phyloP scores from a whole-genome alignment of 1,140 invertebrate genomes.

The Globodera ellingtonae region DNA sequence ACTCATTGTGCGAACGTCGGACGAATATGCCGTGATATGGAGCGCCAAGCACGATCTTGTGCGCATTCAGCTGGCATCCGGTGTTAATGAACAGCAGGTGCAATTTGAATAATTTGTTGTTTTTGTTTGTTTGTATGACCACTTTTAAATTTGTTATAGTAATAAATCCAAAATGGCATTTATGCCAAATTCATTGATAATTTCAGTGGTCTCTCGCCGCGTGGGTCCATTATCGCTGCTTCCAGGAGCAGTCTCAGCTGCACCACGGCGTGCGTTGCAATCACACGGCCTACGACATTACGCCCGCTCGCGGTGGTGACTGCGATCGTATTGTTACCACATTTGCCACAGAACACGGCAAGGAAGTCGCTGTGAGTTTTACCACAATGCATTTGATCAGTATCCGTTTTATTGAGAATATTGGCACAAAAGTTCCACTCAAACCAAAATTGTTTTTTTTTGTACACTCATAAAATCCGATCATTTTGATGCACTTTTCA shows the following conservation, averaged over 20 bases:
- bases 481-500: background rate
- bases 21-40: constrained; percentile 20
- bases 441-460: too few species aligned
- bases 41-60: constrained; percentile 12
- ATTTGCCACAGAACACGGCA: background rate
- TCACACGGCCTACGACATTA: constrained; percentile 18
- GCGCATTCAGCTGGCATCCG: constrained; percentile 10
- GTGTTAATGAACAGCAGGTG: background rate
- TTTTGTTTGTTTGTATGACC: too few species aligned
- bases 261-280: constrained; percentile 3
- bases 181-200: background rate
- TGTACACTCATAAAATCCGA: too few species aligned
- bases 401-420: background rate
- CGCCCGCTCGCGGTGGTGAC: background rate
- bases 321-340: background rate
- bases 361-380: background rate
- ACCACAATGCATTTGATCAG: too few species aligned
- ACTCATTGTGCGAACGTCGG: background rate
- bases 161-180: background rate
- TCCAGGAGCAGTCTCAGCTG: constrained; percentile 14
- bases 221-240: constrained; percentile 22
- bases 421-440: too few species aligned
- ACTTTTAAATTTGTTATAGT: too few species aligned
- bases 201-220: background rate
- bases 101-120: background rate